Evolutionary conservation across 1,140 invertebrate species (phyloP).

Genomic region (Sycobia sp.): DNA sequence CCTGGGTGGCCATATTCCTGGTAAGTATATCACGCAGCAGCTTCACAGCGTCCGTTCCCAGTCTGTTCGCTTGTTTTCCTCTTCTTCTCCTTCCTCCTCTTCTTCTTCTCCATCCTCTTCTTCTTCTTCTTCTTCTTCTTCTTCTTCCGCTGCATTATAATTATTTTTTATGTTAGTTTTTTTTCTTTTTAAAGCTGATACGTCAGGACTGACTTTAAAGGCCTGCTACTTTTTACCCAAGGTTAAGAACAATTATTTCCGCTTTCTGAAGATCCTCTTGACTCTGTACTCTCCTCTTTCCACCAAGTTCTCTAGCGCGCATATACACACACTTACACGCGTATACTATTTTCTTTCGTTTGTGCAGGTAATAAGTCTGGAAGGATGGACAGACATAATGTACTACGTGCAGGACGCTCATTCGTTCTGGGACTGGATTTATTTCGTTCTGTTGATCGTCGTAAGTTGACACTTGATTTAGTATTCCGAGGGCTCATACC

Average conservation of each 20-base stretch:
- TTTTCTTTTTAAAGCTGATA: background rate
- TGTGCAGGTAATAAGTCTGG: constrained; percentile 80
- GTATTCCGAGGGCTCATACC: background rate
- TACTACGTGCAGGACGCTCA: constrained; percentile 99
- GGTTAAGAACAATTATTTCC: constrained; percentile 29
- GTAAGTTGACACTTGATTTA: constrained; percentile 67
- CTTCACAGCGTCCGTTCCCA: no score
- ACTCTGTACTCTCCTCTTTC: background rate
- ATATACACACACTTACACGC: no score
- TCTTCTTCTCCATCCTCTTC: background rate
- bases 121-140: background rate
- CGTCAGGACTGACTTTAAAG: background rate
- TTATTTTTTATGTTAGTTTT: no score
- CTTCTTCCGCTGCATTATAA: no score
- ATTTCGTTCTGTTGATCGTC: constrained; percentile 99
- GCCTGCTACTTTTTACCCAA: constrained; percentile 1
- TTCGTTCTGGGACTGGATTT: constrained; percentile 99
- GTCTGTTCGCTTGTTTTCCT: no score
- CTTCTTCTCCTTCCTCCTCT: background rate
- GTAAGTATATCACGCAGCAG: constrained; percentile 67
- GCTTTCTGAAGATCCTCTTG: background rate
- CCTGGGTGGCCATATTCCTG: constrained; percentile 99
- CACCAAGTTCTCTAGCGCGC: no score
- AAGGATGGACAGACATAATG: constrained; percentile 99
- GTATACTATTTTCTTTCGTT: constrained; percentile 3